Evolutionary conservation across 2,113 vertebrate genomes (phyloP).

Genomic region (Pitta sordida): DNA sequence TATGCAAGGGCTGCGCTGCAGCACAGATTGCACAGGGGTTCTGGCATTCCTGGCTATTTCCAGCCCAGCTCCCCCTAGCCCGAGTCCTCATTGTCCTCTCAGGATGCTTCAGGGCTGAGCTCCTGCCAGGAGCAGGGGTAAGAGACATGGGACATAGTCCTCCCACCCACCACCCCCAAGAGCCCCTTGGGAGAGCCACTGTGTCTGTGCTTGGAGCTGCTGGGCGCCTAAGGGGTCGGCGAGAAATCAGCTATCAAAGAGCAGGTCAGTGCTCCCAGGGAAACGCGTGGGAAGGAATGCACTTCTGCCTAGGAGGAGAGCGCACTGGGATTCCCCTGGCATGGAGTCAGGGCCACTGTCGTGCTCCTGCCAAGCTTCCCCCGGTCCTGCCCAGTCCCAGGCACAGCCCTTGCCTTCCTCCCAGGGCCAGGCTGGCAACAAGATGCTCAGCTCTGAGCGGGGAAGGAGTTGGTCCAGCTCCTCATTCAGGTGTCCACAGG

Average conservation of each 20-base stretch:
- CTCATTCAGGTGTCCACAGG: not conserved
- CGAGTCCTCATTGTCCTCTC: accelerated
- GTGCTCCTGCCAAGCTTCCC: not conserved
- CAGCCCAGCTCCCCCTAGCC: not conserved
- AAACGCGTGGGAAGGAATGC: slow-evolving; percentile 55
- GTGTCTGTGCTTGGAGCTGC: not conserved
- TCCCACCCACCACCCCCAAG: accelerated
- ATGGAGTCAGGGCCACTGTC: not conserved
- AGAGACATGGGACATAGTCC: not conserved
- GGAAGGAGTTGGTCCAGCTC: not conserved
- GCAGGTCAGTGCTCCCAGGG: slow-evolving; percentile 16
- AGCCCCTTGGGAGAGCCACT: not conserved
- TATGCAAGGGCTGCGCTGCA: accelerated
- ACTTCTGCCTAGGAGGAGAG: not conserved
- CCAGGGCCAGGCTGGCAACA: accelerated
- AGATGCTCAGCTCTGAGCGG: not conserved
- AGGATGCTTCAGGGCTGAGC: not conserved
- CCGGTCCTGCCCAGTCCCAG: not conserved
- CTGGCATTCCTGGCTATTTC: not conserved
- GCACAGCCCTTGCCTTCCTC: not conserved
- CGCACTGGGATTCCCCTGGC: slow-evolving; percentile 49
- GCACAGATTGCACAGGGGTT: accelerated
- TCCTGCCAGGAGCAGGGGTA: not conserved
- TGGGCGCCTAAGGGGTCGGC: not conserved
- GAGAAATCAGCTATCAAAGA: not conserved